Conservation (phyloP, 1,140 invertebrate species). For the Lordiphosa collinella region DNA sequence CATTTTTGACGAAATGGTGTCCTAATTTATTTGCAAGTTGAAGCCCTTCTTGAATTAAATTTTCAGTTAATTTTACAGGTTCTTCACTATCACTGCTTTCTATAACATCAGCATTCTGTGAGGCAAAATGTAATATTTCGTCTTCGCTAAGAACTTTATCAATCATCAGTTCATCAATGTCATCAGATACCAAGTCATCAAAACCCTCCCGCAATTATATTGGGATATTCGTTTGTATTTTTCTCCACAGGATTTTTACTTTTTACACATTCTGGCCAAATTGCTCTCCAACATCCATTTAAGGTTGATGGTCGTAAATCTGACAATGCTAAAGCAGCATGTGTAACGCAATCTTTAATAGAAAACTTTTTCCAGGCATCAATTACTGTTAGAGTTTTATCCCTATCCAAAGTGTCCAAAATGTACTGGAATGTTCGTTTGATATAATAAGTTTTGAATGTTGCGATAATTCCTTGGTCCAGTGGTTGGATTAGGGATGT, state of each 20-base stretch:
- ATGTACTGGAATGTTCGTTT: conserved; percentile 21
- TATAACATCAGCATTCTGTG: too few relatives aligned
- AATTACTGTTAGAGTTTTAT: conserved; percentile 25
- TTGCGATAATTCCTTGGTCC: conserved; percentile 71
- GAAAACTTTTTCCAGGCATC: too few relatives aligned
- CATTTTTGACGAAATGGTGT: not conserved
- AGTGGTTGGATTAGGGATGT: conserved; percentile 75
- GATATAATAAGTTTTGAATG: conserved; percentile 77
- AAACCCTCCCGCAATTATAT: conserved; percentile 17
- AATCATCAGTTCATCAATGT: too few relatives aligned
- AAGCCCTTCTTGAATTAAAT: conserved; percentile 3
- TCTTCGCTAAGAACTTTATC: too few relatives aligned
- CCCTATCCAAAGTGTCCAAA: conserved; percentile 24
- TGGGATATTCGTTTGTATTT: conserved; percentile 14
- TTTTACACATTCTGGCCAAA: conserved; percentile 28
- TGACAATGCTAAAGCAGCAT: conserved; percentile 5
- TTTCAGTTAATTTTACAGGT: too few relatives aligned
- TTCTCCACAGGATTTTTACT: conserved; percentile 7
- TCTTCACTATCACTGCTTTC: too few relatives aligned
- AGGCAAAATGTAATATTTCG: too few relatives aligned
- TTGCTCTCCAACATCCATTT: conserved; percentile 22
- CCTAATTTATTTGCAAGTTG: not conserved
- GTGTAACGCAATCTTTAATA: too few relatives aligned
- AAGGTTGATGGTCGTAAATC: conserved; percentile 19
- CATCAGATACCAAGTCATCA: conserved; percentile 10